Conservation (phyloP, 2,113 vertebrate species). For the Plestiodon gilberti region DNA sequence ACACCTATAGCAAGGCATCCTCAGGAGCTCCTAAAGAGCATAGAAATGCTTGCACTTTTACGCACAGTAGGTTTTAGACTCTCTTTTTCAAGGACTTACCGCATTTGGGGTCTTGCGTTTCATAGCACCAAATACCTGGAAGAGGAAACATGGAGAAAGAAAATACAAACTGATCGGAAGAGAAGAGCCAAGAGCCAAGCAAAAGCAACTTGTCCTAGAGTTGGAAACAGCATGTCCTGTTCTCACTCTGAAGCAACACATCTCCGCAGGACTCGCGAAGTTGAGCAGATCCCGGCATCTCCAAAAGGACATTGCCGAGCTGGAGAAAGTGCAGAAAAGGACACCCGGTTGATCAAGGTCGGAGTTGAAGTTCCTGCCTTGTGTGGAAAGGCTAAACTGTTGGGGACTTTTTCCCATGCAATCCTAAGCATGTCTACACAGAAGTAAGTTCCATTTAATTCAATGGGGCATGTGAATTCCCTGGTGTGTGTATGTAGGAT, state of each 20-base stretch:
- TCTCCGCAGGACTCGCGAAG: too few species aligned
- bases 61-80: too few species aligned
- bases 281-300: too few species aligned
- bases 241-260: neutral
- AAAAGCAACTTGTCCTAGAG: neutral
- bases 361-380: too few species aligned
- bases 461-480: neutral
- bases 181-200: neutral
- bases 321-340: neutral
- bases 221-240: too few species aligned
- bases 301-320: neutral
- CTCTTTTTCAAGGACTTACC: conserved; percentile 60
- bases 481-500: too few species aligned
- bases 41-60: too few species aligned
- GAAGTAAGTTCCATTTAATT: neutral
- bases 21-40: too few species aligned
- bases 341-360: neutral
- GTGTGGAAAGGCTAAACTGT: too few species aligned
- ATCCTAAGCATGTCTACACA: too few species aligned
- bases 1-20: too few species aligned
- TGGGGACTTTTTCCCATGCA: too few species aligned
- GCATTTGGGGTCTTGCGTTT: conserved; percentile 65
- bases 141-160: neutral
- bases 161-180: neutral
- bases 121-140: conserved; percentile 67